Conservation (phyloP, 2,888 invertebrate species). For the Yponomeuta malinellus region DNA sequence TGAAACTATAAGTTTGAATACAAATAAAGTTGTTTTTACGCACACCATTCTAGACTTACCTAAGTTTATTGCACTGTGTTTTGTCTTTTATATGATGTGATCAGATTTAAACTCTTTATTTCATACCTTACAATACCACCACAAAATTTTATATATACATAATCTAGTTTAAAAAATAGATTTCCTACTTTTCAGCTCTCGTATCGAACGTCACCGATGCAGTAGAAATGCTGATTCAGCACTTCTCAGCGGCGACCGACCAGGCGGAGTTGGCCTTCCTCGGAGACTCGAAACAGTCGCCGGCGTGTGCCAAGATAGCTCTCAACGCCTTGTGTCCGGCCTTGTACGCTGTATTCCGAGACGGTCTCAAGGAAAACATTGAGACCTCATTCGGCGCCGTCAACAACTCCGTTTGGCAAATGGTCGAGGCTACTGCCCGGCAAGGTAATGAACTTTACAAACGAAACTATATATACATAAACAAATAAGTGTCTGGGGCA, state of each 20-base stretch:
- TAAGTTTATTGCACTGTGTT: too few relatives aligned
- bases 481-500: too few relatives aligned
- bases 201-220: conserved; percentile 84
- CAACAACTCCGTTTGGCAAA: conserved; percentile 91
- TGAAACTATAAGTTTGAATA: too few relatives aligned
- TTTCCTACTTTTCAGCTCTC: conserved; percentile 69
- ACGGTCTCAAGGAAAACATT: conserved; percentile 87
- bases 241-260: conserved; percentile 80
- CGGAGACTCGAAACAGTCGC: conserved; percentile 77
- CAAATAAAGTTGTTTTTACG: too few relatives aligned
- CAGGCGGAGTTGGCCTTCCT: conserved; percentile 76
- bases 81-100: too few relatives aligned
- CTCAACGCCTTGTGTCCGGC: conserved; percentile 88
- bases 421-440: conserved; percentile 91
- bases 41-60: too few relatives aligned
- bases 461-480: too few relatives aligned
- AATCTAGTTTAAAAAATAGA: too few relatives aligned
- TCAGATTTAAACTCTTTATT: too few relatives aligned
- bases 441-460: conserved; percentile 71
- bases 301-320: conserved; percentile 83
- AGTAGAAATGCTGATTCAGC: conserved; percentile 83
- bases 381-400: conserved; percentile 91
- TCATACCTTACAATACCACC: too few relatives aligned
- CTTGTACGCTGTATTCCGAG: conserved; percentile 87
- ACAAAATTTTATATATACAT: too few relatives aligned